Conservation (phyloP, 2,888 invertebrate genomes). For the Chymomyza procnemis region DNA sequence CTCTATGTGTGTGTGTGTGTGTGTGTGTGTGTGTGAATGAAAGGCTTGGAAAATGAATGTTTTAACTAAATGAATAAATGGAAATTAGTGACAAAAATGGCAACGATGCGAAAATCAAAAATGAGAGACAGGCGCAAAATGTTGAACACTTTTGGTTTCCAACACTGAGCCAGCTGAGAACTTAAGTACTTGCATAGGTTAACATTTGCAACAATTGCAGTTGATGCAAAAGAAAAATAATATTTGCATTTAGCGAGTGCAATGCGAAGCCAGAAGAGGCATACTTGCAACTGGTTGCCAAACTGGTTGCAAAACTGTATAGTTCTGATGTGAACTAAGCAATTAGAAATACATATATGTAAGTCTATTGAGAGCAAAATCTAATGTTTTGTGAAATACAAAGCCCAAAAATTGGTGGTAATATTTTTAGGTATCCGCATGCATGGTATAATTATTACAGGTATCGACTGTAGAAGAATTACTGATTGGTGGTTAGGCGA, state of each 20-base stretch:
- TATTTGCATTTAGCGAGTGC: neutral
- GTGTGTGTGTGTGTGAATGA: slow-evolving; percentile 27
- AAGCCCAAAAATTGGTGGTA: too few relatives aligned
- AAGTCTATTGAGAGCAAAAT: too few relatives aligned
- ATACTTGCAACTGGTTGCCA: too few relatives aligned
- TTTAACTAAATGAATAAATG: slow-evolving; percentile 70
- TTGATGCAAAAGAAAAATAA: neutral
- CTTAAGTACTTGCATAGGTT: neutral
- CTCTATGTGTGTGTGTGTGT: slow-evolving; percentile 24
- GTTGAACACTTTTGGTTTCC: neutral
- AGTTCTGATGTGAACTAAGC: too few relatives aligned
- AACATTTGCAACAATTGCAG: neutral
- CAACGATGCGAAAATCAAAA: slow-evolving; percentile 36
- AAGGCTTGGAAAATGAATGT: slow-evolving; percentile 58
- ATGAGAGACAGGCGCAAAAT: slow-evolving; percentile 1
- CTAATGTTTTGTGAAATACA: too few relatives aligned
- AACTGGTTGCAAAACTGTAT: neutral
- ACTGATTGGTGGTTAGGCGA: too few relatives aligned
- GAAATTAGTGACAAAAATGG: slow-evolving; percentile 64
- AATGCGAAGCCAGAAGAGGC: too few relatives aligned
- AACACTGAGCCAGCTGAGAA: neutral
- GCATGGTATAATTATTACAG: too few relatives aligned
- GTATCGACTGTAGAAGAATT: too few relatives aligned
- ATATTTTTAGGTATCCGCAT: too few relatives aligned
- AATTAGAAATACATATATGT: too few relatives aligned